Conservation (phyloP, 2,113 vertebrate species). For the Vulpes ferrilata region DNA sequence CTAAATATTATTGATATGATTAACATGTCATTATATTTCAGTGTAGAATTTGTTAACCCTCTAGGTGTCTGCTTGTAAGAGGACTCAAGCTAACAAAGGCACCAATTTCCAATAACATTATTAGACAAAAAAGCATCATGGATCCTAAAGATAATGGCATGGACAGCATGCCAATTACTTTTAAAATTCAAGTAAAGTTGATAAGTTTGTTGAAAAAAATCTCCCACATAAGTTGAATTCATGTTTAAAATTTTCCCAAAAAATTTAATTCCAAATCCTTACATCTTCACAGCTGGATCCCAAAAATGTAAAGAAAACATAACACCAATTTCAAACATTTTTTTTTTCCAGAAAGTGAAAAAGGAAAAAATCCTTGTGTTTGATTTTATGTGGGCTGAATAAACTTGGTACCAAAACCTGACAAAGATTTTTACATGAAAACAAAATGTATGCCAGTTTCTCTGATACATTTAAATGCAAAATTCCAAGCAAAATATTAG, state of each 20-base stretch:
- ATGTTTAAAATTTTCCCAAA: background rate
- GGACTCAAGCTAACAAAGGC: background rate
- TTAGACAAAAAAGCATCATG: background rate
- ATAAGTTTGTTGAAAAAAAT: background rate
- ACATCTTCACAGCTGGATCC: background rate
- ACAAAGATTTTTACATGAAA: background rate
- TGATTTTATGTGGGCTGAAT: background rate
- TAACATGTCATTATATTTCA: background rate
- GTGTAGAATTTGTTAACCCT: background rate
- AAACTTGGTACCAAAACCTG: constrained; percentile 14
- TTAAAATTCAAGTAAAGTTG: constrained; percentile 17
- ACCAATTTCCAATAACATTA: background rate
- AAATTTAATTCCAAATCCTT: background rate
- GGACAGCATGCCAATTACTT: background rate
- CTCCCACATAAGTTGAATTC: background rate
- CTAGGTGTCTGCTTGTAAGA: background rate
- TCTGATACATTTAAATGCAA: background rate
- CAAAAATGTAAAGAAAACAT: background rate
- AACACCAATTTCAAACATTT: background rate
- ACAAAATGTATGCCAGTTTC: background rate
- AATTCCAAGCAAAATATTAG: background rate
- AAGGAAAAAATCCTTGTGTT: background rate
- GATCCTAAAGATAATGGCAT: background rate
- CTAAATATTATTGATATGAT: background rate
- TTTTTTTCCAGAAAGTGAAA: background rate